Evolutionary conservation across 2,113 vertebrate genomes (phyloP).

Genomic region (Dromas ardeola): DNA sequence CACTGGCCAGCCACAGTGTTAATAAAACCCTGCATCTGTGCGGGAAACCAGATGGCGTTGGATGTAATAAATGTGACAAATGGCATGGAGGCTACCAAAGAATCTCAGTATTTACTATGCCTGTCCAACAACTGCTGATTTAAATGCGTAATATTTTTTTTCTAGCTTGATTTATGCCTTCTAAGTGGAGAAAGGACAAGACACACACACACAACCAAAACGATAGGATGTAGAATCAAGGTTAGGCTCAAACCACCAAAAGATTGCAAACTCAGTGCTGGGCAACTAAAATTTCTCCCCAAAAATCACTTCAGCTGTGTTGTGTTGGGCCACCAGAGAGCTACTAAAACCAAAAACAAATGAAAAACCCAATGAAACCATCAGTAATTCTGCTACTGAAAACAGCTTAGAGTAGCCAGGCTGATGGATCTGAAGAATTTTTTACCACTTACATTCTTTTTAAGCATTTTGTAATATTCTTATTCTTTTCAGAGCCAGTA

Average conservation of each 20-base stretch:
- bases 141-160: not conserved
- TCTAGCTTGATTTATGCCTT: not conserved
- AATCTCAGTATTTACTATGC: not conserved
- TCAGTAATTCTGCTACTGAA: not conserved
- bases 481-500: not conserved
- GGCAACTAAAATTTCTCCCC: not conserved
- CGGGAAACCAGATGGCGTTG: not conserved
- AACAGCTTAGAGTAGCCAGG: not conserved
- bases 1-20: not conserved
- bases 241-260: not conserved
- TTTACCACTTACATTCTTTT: not conserved
- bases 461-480: not conserved
- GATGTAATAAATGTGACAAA: not conserved
- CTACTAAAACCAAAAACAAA: not conserved
- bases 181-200: not conserved
- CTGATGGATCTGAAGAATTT: not conserved
- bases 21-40: not conserved
- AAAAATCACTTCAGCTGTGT: not conserved
- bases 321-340: not conserved
- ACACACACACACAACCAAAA: not conserved
- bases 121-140: not conserved
- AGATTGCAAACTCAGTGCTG: not conserved
- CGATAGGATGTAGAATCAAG: not conserved
- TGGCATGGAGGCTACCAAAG: not conserved
- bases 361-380: not conserved